Percentiles rank a stretch among this genome's conserved stretches.
Conservation (phyloP, 2,113 vertebrate genomes). For the Psammodynastes pulverulentus region DNA sequence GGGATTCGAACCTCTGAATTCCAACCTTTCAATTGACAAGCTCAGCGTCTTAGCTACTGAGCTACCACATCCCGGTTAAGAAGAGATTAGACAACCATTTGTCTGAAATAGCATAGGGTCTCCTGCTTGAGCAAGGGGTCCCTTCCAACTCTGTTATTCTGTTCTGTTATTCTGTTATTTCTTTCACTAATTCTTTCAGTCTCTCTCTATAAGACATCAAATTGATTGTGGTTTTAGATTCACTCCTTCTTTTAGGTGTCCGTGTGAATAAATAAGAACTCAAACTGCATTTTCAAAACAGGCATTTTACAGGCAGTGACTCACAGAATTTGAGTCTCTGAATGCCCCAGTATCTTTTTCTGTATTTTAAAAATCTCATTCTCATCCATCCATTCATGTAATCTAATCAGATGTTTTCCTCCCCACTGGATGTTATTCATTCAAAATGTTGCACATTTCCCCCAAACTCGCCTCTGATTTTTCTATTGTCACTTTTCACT, state of each 20-base stretch:
- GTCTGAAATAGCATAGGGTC: background rate
- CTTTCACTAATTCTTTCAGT: background rate
- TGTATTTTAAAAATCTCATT: background rate
- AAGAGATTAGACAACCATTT: background rate
- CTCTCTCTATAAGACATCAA: background rate
- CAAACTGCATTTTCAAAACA: background rate
- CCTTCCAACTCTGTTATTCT: background rate
- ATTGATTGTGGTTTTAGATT: background rate
- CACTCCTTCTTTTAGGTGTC: background rate
- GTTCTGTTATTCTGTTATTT: background rate
- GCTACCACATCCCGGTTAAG: too few relatives aligned
- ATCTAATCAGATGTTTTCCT: background rate
- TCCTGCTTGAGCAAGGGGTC: background rate
- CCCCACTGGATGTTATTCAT: background rate
- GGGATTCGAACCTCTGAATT: too few relatives aligned
- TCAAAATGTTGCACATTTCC: background rate
- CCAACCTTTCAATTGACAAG: too few relatives aligned
- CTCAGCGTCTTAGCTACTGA: too few relatives aligned
- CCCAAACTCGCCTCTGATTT: background rate
- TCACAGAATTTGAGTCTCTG: background rate
- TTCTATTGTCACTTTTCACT: background rate
- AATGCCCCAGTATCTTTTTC: background rate
- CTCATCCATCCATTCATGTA: background rate
- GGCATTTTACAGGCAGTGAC: background rate
- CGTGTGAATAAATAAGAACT: background rate